These are phyloP conservation scores for Calidris pugnax DNA, from an alignment of 2,113 vertebrate species.

Conservation along the genomic window DNA sequence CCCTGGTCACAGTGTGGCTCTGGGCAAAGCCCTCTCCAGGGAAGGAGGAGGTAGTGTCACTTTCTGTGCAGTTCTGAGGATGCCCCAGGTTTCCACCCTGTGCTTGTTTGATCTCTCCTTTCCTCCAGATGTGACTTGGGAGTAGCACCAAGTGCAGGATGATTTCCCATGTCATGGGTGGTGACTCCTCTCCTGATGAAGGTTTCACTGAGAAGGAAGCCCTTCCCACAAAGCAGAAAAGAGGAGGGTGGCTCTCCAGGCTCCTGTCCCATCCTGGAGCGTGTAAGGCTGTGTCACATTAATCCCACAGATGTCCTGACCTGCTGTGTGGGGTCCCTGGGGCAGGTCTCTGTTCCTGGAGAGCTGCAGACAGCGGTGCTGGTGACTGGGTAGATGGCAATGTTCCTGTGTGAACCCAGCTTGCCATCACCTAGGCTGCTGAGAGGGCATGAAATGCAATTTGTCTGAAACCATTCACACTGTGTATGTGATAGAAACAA, in stretches of 20 bases:
- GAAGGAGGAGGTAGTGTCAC: not conserved
- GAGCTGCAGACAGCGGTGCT: not conserved
- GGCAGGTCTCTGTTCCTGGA: not conserved
- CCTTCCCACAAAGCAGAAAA: not conserved
- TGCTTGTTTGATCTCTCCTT: not conserved
- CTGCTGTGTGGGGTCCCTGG: not conserved
- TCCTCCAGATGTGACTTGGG: conserved; percentile 35
- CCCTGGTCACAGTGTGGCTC: not conserved
- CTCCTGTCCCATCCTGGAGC: not conserved
- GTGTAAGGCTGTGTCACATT: not conserved
- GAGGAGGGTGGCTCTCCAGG: not conserved
- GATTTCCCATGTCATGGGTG: not conserved
- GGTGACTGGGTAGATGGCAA: not conserved
- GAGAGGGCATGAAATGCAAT: not conserved
- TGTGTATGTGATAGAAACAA: not conserved
- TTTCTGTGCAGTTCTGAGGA: not conserved
- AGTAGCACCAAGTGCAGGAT: not conserved
- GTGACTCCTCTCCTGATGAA: not conserved
- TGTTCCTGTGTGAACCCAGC: not conserved
- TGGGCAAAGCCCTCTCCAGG: not conserved
- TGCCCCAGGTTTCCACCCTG: not conserved
- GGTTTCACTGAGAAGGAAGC: not conserved
- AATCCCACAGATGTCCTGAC: not conserved
- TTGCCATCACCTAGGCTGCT: accelerated
- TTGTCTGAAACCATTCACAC: not conserved